phyloP scores from a whole-genome alignment of 2,888 invertebrate genomes.

The Oligia fasciuncula region DNA sequence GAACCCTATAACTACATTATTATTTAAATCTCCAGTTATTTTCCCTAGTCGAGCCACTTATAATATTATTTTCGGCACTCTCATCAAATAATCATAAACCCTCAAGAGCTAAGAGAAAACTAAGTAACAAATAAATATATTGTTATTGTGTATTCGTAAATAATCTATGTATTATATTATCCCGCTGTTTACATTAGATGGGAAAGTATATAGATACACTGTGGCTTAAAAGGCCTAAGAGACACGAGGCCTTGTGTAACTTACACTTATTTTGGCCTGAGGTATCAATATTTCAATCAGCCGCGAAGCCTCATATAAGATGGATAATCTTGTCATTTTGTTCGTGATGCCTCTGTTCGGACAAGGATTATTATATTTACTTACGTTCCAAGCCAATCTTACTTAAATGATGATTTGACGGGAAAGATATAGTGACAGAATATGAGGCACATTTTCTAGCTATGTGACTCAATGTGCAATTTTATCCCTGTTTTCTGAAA shows the following conservation, averaged over 20 bases:
- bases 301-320: conserved; percentile 45
- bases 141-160: conserved; percentile 6
- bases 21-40: not conserved
- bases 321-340: conserved; percentile 65
- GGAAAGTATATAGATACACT: not conserved
- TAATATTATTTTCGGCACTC: conserved; percentile 4
- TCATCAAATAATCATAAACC: not conserved
- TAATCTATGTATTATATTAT: conserved; percentile 7
- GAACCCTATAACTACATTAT: not conserved
- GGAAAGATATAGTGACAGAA: not conserved
- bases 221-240: not conserved
- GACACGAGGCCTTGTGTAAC: not conserved
- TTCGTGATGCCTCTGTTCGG: conserved; percentile 27
- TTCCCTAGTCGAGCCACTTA: not conserved
- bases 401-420: conserved; percentile 26
- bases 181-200: conserved; percentile 6
- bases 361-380: conserved; percentile 51
- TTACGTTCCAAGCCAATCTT: conserved; percentile 25
- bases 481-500: not conserved
- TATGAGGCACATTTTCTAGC: not conserved
- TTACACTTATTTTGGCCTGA: conserved; percentile 5
- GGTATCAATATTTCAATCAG: conserved; percentile 47
- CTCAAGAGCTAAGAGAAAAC: not conserved
- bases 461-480: not conserved
- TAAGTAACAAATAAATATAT: not conserved